Conservation (phyloP, 2,113 vertebrate species). For the human (Homo sapiens) region GRCh38 chr11:129592501-129593000, state of each 20-base stretch:
- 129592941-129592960: neutral
- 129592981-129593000: neutral
- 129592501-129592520: neutral
- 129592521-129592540: neutral
- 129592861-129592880: neutral
- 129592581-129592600: neutral
- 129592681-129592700: neutral
- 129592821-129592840: neutral
- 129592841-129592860: neutral
- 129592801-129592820: neutral
- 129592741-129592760: neutral
- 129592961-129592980: slow-evolving; percentile 37
- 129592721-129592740: neutral
- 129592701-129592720: neutral
- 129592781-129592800: neutral
- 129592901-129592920: neutral
- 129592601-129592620: neutral
- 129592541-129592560: neutral
- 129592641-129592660: neutral
- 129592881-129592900: neutral
- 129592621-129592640: neutral
- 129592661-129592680: neutral
- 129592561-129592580: neutral
- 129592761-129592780: neutral
- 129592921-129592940: neutral